Evolutionary conservation across 2,797 vertebrate species (phyloP).

Genomic region (Lithobates sylvaticus): DNA sequence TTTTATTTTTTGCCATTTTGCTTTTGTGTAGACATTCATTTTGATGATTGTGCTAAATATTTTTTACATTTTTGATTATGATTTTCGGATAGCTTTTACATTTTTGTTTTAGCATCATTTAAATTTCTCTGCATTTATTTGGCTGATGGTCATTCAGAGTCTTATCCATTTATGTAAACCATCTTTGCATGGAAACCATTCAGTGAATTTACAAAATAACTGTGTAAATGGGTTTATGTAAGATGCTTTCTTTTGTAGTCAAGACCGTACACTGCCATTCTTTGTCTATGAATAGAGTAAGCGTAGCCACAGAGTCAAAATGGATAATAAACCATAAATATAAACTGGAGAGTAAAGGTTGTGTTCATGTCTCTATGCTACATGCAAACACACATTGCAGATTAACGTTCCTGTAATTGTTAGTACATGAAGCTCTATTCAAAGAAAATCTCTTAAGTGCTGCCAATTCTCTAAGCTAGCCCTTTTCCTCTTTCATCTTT

Average conservation of each 20-base stretch:
- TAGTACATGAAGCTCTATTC: slow-evolving; percentile 29
- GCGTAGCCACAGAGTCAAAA: slow-evolving; percentile 6
- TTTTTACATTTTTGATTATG: no score
- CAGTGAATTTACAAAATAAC: background rate
- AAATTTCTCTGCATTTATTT: background rate
- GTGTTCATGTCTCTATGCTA: slow-evolving; percentile 26
- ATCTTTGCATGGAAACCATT: slow-evolving; percentile 8
- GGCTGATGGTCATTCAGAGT: background rate
- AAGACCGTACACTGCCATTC: background rate
- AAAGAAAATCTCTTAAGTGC: slow-evolving; percentile 40
- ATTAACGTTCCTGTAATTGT: slow-evolving; percentile 46
- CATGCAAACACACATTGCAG: slow-evolving; percentile 7
- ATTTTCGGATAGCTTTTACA: no score
- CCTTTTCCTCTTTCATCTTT: slow-evolving; percentile 18
- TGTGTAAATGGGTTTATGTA: slow-evolving; percentile 11
- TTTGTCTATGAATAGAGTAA: background rate
- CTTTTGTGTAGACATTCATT: no score
- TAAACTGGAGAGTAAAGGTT: slow-evolving; percentile 20
- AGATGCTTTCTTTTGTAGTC: background rate
- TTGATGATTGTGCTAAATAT: no score
- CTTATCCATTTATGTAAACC: slow-evolving; percentile 18
- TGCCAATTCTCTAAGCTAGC: slow-evolving; percentile 38
- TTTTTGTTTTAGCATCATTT: no score
- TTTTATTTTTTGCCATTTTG: no score
- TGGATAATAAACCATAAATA: slow-evolving; percentile 14